Evolutionary conservation across 1,140 invertebrate species (phyloP).

Genomic region (Drosophila pallidifrons): DNA sequence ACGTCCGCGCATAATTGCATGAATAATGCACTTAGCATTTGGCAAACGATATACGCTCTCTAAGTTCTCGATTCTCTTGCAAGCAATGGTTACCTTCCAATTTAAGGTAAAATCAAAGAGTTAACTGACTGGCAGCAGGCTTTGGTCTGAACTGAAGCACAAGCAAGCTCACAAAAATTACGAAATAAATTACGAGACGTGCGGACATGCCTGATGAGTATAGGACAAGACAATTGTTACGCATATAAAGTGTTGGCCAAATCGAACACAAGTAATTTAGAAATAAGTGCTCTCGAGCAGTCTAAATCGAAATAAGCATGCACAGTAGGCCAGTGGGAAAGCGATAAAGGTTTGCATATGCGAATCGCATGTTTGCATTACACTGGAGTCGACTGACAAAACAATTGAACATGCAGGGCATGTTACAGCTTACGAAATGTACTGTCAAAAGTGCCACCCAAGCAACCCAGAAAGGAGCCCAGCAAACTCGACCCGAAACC

Average conservation of each 20-base stretch:
- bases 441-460: conserved; percentile 59
- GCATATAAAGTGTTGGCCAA: conserved; percentile 38
- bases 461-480: background rate
- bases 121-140: background rate
- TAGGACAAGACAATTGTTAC: conserved; percentile 15
- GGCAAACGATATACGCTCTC: background rate
- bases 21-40: conserved; percentile 52
- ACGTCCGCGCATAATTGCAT: conserved; percentile 62
- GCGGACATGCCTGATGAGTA: conserved; percentile 3
- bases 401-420: conserved; percentile 67
- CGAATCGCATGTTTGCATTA: conserved; percentile 19
- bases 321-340: background rate
- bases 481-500: conserved; percentile 1
- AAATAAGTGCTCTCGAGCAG: conserved; percentile 71
- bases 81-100: background rate
- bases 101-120: conserved; percentile 4
- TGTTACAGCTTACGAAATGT: conserved; percentile 56
- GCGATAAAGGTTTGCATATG: conserved; percentile 4
- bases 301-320: conserved; percentile 56
- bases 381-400: conserved; percentile 16
- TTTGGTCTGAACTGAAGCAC: background rate
- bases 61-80: background rate
- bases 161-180: conserved; percentile 10
- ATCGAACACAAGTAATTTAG: conserved; percentile 68
- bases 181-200: conserved; percentile 23